phyloP scores from a whole-genome alignment of 2,113 vertebrate species.

The Myrmecobius fasciatus region DNA sequence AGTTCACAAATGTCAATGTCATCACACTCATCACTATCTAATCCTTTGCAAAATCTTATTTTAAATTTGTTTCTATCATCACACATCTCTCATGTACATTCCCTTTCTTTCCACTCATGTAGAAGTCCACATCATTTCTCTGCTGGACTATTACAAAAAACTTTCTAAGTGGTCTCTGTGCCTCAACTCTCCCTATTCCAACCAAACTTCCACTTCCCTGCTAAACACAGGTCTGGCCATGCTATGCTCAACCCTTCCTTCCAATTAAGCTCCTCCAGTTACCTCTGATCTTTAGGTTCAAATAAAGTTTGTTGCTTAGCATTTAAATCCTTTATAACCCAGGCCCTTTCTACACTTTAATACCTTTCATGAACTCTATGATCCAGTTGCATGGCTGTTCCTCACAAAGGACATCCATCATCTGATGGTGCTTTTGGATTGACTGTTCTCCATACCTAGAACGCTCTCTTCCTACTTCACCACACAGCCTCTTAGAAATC shows the following conservation, averaged over 20 bases:
- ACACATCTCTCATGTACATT: not conserved
- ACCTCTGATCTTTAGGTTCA: not conserved
- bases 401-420: not conserved
- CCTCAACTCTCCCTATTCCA: not conserved
- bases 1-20: not conserved
- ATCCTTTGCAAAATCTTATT: not conserved
- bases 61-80: not conserved
- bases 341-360: not conserved
- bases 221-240: not conserved
- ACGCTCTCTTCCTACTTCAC: not conserved
- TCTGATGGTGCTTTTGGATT: too few relatives aligned
- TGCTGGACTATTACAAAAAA: not conserved
- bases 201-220: not conserved
- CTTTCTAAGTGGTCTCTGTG: not conserved
- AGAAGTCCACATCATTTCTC: not conserved
- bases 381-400: not conserved
- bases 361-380: not conserved
- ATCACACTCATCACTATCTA: conserved; percentile 1
- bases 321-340: not conserved
- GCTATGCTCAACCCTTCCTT: not conserved
- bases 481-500: not conserved
- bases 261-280: not conserved
- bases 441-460: not conserved
- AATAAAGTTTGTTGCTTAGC: not conserved
- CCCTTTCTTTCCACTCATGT: not conserved